phyloP scores from a whole-genome alignment of 2,888 invertebrate species.

The Ophonus ardosiacus region DNA sequence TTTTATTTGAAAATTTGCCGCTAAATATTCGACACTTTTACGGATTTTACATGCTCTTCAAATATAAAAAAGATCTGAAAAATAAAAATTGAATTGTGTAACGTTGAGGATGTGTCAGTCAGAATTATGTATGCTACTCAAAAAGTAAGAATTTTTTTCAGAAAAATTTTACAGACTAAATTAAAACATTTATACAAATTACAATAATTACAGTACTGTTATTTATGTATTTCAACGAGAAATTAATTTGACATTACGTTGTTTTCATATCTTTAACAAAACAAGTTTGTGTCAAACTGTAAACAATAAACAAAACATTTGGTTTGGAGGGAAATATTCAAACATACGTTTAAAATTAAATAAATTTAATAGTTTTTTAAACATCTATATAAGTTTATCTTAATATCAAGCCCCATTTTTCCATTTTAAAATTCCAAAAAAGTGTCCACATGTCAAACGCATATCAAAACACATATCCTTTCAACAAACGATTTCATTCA shows the following conservation, averaged over 20 bases:
- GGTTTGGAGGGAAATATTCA: too few relatives aligned
- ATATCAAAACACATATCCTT: conserved; percentile 55
- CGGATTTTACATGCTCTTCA: conserved; percentile 13
- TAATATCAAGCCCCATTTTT: conserved; percentile 13
- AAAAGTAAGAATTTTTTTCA: background rate
- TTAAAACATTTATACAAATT: background rate
- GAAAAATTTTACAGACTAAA: background rate
- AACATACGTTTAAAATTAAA: too few relatives aligned
- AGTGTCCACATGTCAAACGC: conserved; percentile 57
- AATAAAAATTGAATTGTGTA: background rate
- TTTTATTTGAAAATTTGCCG: conserved; percentile 44
- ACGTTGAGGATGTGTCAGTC: conserved; percentile 15
- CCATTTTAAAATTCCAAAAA: conserved; percentile 53
- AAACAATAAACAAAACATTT: too few relatives aligned
- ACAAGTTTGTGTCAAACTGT: too few relatives aligned
- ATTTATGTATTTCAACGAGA: too few relatives aligned
- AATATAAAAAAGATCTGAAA: conserved; percentile 22
- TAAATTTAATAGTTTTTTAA: background rate
- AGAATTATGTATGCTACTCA: conserved; percentile 1
- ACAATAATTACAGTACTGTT: background rate
- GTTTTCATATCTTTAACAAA: too few relatives aligned
- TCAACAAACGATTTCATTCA: conserved; percentile 44
- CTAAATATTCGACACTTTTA: conserved; percentile 41
- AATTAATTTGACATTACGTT: too few relatives aligned
- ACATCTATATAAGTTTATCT: background rate